Evolutionary conservation across 2,797 vertebrate species (phyloP).

Genomic region (Chelmon rostratus): DNA sequence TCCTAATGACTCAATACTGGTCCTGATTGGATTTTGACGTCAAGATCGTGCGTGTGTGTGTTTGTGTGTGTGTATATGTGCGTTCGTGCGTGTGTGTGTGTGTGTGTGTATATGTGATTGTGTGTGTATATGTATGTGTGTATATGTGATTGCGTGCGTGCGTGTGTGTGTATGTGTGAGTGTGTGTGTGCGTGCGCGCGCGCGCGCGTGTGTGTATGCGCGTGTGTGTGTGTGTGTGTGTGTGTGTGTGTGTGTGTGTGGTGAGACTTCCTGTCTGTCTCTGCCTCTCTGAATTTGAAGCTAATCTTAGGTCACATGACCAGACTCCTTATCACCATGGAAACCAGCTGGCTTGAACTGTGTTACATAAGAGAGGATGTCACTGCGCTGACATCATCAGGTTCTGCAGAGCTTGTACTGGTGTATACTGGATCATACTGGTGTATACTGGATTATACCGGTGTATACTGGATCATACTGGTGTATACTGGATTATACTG

Average conservation of each 20-base stretch:
- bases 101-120: too few relatives aligned
- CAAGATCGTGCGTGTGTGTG: constrained; percentile 9
- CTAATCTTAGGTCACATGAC: constrained; percentile 63
- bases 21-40: too few relatives aligned
- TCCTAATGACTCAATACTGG: not conserved
- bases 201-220: too few relatives aligned
- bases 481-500: not conserved
- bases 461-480: too few relatives aligned
- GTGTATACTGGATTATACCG: not conserved
- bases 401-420: not conserved
- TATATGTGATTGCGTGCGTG: constrained; percentile 10
- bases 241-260: not conserved
- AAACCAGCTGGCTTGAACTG: constrained; percentile 32
- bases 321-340: constrained; percentile 48
- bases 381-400: not conserved
- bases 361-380: constrained; percentile 42
- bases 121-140: too few relatives aligned
- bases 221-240: too few relatives aligned
- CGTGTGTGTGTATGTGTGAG: constrained; percentile 9
- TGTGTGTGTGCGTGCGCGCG: constrained; percentile 9
- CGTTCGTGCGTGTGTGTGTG: constrained; percentile 9
- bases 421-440: not conserved
- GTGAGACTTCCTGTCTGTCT: too few relatives aligned
- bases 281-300: not conserved
- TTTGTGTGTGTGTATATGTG: constrained; percentile 7